Evolutionary conservation across 2,113 vertebrate species (phyloP).

Genomic region (Oncorhynchus nerka): DNA sequence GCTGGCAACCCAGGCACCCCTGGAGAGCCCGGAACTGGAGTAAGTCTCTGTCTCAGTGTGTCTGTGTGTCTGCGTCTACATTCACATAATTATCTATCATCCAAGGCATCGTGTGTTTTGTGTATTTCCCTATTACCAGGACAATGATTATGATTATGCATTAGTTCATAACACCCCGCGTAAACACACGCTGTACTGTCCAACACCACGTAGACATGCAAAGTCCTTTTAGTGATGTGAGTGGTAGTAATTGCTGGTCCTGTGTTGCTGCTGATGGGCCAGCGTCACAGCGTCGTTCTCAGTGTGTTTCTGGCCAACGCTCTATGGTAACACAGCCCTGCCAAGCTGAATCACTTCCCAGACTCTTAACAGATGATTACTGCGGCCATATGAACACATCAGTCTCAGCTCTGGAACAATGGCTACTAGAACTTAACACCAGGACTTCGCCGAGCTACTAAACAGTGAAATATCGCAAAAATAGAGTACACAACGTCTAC

Average conservation of each 20-base stretch:
- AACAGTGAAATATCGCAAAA: no score
- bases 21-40: conserved; percentile 85
- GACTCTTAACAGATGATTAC: conserved; percentile 43
- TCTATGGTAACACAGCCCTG: conserved; percentile 23
- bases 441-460: no score
- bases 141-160: background rate
- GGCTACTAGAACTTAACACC: no score
- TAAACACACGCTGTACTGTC: background rate
- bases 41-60: conserved; percentile 56
- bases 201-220: background rate
- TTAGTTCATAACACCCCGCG: background rate
- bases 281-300: conserved; percentile 39
- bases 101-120: background rate
- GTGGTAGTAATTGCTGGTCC: conserved; percentile 38
- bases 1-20: conserved; percentile 92
- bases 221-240: conserved; percentile 38
- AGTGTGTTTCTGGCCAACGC: conserved; percentile 7
- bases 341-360: conserved; percentile 45
- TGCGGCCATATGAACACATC: background rate
- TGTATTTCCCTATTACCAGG: background rate
- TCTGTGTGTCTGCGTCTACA: background rate
- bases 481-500: no score
- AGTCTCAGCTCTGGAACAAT: no score
- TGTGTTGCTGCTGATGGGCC: conserved; percentile 23
- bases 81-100: background rate